Evolutionary conservation across 2,888 invertebrate species (phyloP), one percentile per base, ranked within the genome.

Genomic region (Tetropium fuscum): DNA sequence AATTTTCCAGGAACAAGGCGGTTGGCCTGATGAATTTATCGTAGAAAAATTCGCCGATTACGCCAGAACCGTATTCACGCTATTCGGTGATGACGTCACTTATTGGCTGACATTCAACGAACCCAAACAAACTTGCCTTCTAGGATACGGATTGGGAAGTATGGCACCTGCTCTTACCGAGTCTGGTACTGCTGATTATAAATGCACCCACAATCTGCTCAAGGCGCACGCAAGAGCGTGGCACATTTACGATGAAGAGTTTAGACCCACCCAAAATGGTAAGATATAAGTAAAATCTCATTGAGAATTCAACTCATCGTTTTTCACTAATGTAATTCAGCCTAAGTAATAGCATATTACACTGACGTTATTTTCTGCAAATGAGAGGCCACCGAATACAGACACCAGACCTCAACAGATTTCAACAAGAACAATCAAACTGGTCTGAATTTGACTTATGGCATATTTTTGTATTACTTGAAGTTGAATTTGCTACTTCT

Each of bases 141-240:
- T 65, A 19, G 74, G 74, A 2, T 74, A 73, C 54, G 74, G 73
- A 4, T 47, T 22, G 20, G 70, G 68, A 1, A 56, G 54, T 16
- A 60, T 45, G n/a, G 79, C 80, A 2, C 81, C 82, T 2, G 74
- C 68, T 2, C 58, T 84, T 20, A 67, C 71, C 13, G 32, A 60
- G 7, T 48, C 57, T 38, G 87, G 87, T 2, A 70, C 84, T 11
- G 86, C 84, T 0, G 86, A 86, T 41, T 91, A 91, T 76, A 74
- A 85, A 47, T 89, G 88, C 59, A 81, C 83, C 0, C 88, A 90
- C 72, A 87, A 88, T 70, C 79, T 87, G 53, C 76, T 92, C n/a
- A 78, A 87, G 58, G 87, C 88, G 0, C 91, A 92, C 74, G 88
- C 88, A 0, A 83, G 82, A 49, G 87, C 84, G 0, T 91, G 87